phyloP scores from a whole-genome alignment of 2,888 invertebrate species.

The Lasioglossum malachurum region DNA sequence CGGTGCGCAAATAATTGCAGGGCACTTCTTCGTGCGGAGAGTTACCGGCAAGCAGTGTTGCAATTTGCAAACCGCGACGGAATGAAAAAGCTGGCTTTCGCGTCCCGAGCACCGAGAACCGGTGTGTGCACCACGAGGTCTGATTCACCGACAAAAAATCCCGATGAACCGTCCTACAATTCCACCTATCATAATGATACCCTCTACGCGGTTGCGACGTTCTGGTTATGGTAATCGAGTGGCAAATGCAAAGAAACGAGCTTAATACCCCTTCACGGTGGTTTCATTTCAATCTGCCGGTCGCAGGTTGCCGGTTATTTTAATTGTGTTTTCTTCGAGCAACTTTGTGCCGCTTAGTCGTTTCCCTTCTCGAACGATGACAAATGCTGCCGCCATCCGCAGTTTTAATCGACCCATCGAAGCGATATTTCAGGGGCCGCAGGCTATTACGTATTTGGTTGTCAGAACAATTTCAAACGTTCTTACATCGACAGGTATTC shows the following conservation, averaged over 20 bases:
- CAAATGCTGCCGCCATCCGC: not conserved
- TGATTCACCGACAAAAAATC: conserved; percentile 29
- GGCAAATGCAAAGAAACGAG: conserved; percentile 35
- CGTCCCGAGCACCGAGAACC: conserved; percentile 12
- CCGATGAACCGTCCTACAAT: conserved; percentile 23
- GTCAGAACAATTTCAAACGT: not conserved
- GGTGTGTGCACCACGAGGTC: conserved; percentile 13
- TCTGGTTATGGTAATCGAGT: conserved; percentile 53
- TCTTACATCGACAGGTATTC: too few species aligned
- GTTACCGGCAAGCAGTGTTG: conserved; percentile 69
- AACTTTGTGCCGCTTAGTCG: conserved; percentile 19
- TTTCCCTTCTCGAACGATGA: conserved; percentile 20
- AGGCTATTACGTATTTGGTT: not conserved
- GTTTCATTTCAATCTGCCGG: conserved; percentile 45
- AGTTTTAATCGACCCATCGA: not conserved
- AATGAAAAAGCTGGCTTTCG: conserved; percentile 12
- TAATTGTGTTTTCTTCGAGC: conserved; percentile 22
- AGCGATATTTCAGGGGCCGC: not conserved
- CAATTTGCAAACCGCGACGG: conserved; percentile 74
- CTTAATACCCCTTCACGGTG: conserved; percentile 48
- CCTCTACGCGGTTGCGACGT: conserved; percentile 27
- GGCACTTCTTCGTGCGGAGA: conserved; percentile 17
- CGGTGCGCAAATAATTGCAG: conserved; percentile 40
- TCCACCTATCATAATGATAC: conserved; percentile 55
- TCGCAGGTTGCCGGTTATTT: not conserved